Evolutionary conservation across 2,113 vertebrate species (phyloP).

Genomic region (Donacobius atricapilla): DNA sequence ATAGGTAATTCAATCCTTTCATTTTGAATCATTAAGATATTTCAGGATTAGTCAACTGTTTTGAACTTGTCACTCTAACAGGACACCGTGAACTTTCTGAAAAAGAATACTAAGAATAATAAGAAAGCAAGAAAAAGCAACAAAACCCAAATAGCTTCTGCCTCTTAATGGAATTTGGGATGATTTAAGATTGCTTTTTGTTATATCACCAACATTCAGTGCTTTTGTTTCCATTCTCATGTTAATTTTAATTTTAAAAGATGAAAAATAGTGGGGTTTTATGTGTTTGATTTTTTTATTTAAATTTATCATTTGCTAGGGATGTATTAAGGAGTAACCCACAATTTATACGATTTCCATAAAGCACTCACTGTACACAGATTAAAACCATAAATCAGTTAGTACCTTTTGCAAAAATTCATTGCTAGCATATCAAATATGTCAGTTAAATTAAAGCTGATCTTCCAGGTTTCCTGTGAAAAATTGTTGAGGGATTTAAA

Average conservation of each 20-base stretch:
- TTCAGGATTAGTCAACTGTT: not conserved
- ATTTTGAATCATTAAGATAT: not conserved
- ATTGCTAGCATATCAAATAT: not conserved
- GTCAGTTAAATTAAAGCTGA: not conserved
- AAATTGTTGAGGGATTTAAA: not conserved
- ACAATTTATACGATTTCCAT: not conserved
- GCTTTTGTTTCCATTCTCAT: slow-evolving; percentile 1
- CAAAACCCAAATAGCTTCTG: not conserved
- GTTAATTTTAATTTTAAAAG: not conserved
- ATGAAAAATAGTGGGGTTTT: not conserved
- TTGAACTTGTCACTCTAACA: not conserved
- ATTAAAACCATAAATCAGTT: slow-evolving; percentile 33
- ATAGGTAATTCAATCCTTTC: not conserved
- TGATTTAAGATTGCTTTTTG: not conserved
- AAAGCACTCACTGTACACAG: not conserved
- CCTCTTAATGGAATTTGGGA: not conserved
- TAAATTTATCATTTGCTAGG: not conserved
- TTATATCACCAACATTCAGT: not conserved
- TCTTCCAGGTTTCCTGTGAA: not conserved
- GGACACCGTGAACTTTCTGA: not conserved
- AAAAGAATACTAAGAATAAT: not conserved
- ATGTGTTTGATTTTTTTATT: not conserved
- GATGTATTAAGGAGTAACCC: not conserved
- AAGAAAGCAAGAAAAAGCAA: not conserved
- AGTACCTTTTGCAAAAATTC: not conserved